Percentiles rank a stretch among this genome's conserved stretches.
These are phyloP conservation scores for Parapristionchus giblindavisi DNA, from an alignment of 2,888 invertebrate genomes.

Conservation along the genomic window DNA sequence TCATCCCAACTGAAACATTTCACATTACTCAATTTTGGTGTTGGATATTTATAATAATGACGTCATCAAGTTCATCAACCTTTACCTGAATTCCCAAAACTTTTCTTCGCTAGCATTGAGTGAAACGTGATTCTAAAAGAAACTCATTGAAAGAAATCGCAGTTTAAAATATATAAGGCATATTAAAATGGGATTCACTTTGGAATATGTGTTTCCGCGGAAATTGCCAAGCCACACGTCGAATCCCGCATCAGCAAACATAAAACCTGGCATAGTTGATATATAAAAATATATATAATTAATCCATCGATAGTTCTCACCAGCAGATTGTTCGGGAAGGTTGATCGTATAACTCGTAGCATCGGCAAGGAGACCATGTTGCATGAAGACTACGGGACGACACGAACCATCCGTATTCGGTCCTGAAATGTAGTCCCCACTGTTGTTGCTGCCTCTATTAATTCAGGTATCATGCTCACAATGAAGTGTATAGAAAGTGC, in stretches of 20 bases:
- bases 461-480: too few species aligned
- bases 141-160: not conserved
- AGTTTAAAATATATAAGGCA: too few species aligned
- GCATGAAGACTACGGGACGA: constrained; percentile 75
- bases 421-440: too few species aligned
- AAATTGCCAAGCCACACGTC: constrained; percentile 84
- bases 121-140: constrained; percentile 38
- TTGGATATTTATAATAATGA: too few species aligned
- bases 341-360: constrained; percentile 58
- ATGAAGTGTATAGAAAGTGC: too few species aligned
- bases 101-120: constrained; percentile 44
- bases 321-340: constrained; percentile 50
- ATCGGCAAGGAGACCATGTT: constrained; percentile 79
- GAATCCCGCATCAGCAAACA: constrained; percentile 74
- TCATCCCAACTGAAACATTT: constrained; percentile 81
- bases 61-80: too few species aligned
- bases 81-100: constrained; percentile 60
- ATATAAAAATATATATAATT: not conserved
- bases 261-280: constrained; percentile 51
- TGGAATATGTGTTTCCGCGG: constrained; percentile 83
- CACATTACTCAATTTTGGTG: too few species aligned
- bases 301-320: not conserved
- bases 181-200: constrained; percentile 60
- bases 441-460: too few species aligned
- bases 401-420: too few species aligned